Evolutionary conservation across 1,140 invertebrate genomes (phyloP).

Genomic region (Babylonia areolata): DNA sequence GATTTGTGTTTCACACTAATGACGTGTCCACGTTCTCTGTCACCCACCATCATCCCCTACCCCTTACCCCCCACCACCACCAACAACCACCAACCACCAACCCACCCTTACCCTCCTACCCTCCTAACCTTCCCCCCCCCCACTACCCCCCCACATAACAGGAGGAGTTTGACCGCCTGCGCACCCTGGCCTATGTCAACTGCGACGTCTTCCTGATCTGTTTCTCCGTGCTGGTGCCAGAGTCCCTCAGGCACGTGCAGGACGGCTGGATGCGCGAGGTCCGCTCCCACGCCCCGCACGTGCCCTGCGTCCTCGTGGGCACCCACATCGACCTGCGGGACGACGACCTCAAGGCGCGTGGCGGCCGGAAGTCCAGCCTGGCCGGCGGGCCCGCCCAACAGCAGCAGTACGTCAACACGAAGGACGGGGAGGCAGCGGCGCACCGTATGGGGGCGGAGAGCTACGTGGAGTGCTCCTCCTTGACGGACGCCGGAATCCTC

Average conservation of each 20-base stretch:
- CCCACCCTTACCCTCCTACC: too few relatives aligned
- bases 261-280: slow-evolving; percentile 84
- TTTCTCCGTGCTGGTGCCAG: slow-evolving; percentile 98
- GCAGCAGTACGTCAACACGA: slow-evolving; percentile 79
- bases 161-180: slow-evolving; percentile 94
- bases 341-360: slow-evolving; percentile 48
- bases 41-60: too few relatives aligned
- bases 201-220: slow-evolving; percentile 99
- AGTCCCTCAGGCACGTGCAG: slow-evolving; percentile 97
- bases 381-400: too few relatives aligned
- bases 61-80: too few relatives aligned
- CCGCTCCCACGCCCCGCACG: slow-evolving; percentile 83
- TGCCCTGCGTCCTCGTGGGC: slow-evolving; percentile 88
- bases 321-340: slow-evolving; percentile 66
- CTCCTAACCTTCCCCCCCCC: too few relatives aligned
- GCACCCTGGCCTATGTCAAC: slow-evolving; percentile 96
- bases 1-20: too few relatives aligned
- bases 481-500: slow-evolving; percentile 89
- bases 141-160: slow-evolving; percentile 69
- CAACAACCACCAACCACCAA: too few relatives aligned
- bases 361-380: not conserved
- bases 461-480: slow-evolving; percentile 93
- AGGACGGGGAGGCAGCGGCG: slow-evolving; percentile 86
- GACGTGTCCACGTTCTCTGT: too few relatives aligned
- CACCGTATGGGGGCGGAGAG: slow-evolving; percentile 83